Percentiles rank a stretch among this genome's conserved stretches.
Evolutionary conservation across 2,888 invertebrate species (phyloP).

Genomic region (Drosophila greeni): DNA sequence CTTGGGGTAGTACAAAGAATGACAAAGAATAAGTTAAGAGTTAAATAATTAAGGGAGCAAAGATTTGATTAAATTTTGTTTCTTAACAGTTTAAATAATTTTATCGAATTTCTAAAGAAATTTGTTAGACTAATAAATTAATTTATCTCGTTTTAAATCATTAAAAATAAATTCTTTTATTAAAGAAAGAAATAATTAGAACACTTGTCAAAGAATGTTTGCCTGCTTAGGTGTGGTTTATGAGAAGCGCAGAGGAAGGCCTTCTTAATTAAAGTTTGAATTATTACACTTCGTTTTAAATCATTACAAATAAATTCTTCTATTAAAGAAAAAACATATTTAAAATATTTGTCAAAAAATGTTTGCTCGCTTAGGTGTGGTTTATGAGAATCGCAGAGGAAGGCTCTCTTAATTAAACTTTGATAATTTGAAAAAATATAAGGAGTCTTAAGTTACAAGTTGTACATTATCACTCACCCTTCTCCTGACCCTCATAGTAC

Average conservation of each 20-base stretch:
- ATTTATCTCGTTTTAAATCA: too few relatives aligned
- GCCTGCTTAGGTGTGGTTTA: background rate
- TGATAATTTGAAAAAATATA: background rate
- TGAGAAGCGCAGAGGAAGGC: background rate
- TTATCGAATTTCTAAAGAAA: background rate
- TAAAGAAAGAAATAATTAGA: background rate
- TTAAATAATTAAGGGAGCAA: background rate
- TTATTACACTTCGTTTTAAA: too few relatives aligned
- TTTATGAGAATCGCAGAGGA: too few relatives aligned
- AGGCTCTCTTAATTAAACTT: too few relatives aligned
- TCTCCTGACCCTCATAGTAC: constrained; percentile 74
- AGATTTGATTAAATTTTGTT: too few relatives aligned
- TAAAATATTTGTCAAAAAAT: too few relatives aligned
- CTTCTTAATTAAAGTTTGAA: background rate
- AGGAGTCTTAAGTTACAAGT: too few relatives aligned
- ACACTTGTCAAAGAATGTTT: background rate
- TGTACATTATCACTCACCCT: constrained; percentile 50
- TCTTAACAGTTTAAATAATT: background rate
- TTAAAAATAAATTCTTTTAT: too few relatives aligned
- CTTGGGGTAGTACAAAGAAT: background rate
- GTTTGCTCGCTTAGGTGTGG: too few relatives aligned
- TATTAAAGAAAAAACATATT: background rate
- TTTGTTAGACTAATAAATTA: background rate
- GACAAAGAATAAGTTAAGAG: background rate
- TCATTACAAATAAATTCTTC: too few relatives aligned